Evolutionary conservation across 2,797 vertebrate genomes (phyloP).

Genomic region (Sciurus carolinensis): DNA sequence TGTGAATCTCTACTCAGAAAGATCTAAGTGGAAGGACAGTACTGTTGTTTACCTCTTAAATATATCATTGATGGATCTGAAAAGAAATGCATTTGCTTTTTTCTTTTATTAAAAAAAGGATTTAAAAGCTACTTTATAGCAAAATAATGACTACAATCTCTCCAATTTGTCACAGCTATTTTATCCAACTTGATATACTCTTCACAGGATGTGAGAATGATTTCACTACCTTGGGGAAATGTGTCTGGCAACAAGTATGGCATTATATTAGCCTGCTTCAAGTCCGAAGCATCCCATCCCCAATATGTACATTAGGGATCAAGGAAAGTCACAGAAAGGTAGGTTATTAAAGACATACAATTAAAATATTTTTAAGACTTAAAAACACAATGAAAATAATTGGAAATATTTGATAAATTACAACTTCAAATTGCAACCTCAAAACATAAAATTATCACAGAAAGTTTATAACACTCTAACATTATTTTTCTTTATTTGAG

Average conservation of each 20-base stretch:
- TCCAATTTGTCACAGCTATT: slow-evolving; percentile 8
- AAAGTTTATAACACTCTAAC: neutral
- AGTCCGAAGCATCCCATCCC: neutral
- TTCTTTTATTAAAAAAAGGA: neutral
- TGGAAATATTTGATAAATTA: neutral
- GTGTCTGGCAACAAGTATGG: neutral
- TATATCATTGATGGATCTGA: neutral
- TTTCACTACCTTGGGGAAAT: neutral
- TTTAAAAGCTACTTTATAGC: slow-evolving; percentile 3
- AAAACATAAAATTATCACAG: neutral
- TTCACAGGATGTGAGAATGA: neutral
- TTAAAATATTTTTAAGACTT: neutral
- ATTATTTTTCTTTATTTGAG: neutral
- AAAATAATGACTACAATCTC: slow-evolving; percentile 53
- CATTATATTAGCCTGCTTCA: neutral
- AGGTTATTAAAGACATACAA: neutral
- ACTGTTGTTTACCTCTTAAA: slow-evolving; percentile 37
- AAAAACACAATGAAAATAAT: slow-evolving; percentile 28
- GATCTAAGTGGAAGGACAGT: neutral
- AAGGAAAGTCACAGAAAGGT: neutral
- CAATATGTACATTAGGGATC: neutral
- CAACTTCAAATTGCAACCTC: neutral
- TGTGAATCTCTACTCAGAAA: neutral
- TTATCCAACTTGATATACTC: slow-evolving; percentile 42
- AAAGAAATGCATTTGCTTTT: neutral